A percentile compares a stretch with the other conserved stretches of the same genome.
Conservation (phyloP, 2,113 vertebrate genomes). For the Brachirus orientalis region DNA sequence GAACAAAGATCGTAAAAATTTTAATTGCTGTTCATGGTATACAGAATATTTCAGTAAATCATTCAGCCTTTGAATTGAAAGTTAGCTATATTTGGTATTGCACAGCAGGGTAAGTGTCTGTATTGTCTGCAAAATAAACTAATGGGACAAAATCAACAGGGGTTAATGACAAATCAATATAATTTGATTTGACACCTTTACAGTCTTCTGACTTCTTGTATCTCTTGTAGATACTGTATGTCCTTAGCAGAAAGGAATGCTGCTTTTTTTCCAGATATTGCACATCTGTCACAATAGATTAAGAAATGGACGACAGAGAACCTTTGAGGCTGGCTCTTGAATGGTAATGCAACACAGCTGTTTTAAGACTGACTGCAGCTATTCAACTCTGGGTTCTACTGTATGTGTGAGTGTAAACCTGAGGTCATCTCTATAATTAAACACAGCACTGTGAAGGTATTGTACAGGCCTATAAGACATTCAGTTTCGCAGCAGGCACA, state of each 20-base stretch:
- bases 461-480: neutral
- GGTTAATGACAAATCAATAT: constrained; percentile 12
- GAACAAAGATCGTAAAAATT: constrained; percentile 32
- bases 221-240: constrained; percentile 36
- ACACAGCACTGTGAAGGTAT: constrained; percentile 1
- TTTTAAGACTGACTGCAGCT: constrained; percentile 40
- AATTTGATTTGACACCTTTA: constrained; percentile 27
- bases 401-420: constrained; percentile 39
- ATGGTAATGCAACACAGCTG: constrained; percentile 78
- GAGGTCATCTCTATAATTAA: constrained; percentile 31
- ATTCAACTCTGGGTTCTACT: constrained; percentile 44
- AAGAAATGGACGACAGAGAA: constrained; percentile 62
- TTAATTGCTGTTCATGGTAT: constrained; percentile 7
- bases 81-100: neutral
- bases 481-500: neutral
- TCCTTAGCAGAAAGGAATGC: constrained; percentile 67
- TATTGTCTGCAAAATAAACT: neutral
- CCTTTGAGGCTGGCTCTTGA: constrained; percentile 42
- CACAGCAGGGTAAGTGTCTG: neutral
- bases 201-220: constrained; percentile 18
- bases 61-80: constrained; percentile 6
- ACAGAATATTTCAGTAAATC: constrained; percentile 2
- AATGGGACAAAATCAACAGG: neutral
- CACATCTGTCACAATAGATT: constrained; percentile 75
- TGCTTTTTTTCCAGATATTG: constrained; percentile 57